These are phyloP conservation scores for Chaetura pelagica DNA, from an alignment of 2,113 vertebrate species.

Conservation along the genomic window DNA sequence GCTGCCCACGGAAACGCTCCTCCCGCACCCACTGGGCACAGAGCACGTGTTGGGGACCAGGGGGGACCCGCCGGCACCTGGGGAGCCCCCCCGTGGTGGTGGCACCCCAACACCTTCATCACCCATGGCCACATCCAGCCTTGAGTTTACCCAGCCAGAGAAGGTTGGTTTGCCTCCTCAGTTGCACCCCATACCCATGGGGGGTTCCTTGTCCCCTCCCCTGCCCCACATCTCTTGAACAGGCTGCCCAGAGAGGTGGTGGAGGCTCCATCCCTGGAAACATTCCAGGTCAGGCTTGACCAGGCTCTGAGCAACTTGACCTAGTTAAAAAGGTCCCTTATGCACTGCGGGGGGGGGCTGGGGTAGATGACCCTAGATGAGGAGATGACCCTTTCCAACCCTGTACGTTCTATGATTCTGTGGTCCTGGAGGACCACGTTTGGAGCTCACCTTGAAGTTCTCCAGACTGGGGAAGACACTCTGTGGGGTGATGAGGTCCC, in stretches of 20 bases:
- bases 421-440: neutral
- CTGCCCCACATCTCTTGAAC: neutral
- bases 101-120: neutral
- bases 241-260: no score
- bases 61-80: neutral
- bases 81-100: neutral
- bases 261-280: no score
- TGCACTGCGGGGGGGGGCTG: no score
- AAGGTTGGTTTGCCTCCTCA: neutral
- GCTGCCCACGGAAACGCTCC: conserved; percentile 75
- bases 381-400: neutral
- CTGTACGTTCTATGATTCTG: no score
- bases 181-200: neutral
- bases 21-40: conserved; percentile 73
- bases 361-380: no score
- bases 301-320: no score
- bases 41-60: conserved; percentile 30
- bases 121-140: rapidly evolving
- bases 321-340: no score
- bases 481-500: conserved; percentile 69
- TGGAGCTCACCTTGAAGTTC: conserved; percentile 75
- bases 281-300: no score
- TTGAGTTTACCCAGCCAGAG: neutral
- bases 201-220: neutral
- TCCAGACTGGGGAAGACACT: conserved; percentile 69